Percentiles rank a stretch among this genome's conserved stretches.
Evolutionary conservation across 2,113 vertebrate genomes (phyloP).

Genomic region (Austrofundulus limnaeus): DNA sequence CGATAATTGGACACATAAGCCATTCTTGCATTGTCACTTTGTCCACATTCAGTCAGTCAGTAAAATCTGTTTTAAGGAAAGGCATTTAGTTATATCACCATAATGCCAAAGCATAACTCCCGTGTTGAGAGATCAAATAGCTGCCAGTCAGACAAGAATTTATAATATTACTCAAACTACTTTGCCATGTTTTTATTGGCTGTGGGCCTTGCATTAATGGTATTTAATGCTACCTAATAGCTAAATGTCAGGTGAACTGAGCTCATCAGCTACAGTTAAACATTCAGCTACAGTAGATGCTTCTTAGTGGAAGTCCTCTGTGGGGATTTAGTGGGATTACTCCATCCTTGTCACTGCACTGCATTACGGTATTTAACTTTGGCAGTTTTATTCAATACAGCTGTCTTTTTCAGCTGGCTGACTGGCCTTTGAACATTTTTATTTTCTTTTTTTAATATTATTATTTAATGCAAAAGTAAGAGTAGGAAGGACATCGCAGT

Average conservation of each 20-base stretch:
- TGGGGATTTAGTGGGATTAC: conserved; percentile 35
- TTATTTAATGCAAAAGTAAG: conserved; percentile 1
- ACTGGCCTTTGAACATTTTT: background rate
- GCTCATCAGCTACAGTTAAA: conserved; percentile 28
- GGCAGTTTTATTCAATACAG: conserved; percentile 16
- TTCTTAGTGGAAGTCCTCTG: conserved; percentile 21
- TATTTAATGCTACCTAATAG: conserved; percentile 9
- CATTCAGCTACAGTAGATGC: conserved; percentile 7
- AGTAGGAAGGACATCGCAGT: background rate
- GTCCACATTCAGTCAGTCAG: conserved; percentile 26
- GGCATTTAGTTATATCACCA: conserved; percentile 1
- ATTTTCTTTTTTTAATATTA: background rate
- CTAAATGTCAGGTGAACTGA: conserved; percentile 18
- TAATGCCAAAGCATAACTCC: conserved; percentile 10
- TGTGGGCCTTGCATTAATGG: background rate
- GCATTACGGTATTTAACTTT: conserved; percentile 19
- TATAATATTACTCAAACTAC: background rate
- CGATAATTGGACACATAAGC: conserved; percentile 66
- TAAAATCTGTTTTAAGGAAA: conserved; percentile 17
- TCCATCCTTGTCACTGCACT: conserved; percentile 5
- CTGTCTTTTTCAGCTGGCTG: conserved; percentile 3
- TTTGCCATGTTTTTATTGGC: background rate
- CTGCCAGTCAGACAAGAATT: conserved; percentile 4
- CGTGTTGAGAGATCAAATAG: conserved; percentile 21
- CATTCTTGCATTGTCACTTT: conserved; percentile 57